A percentile compares a stretch with the other conserved stretches of the same genome.
phyloP scores from a whole-genome alignment of 2,888 invertebrate species.

The Nemurella pictetii region DNA sequence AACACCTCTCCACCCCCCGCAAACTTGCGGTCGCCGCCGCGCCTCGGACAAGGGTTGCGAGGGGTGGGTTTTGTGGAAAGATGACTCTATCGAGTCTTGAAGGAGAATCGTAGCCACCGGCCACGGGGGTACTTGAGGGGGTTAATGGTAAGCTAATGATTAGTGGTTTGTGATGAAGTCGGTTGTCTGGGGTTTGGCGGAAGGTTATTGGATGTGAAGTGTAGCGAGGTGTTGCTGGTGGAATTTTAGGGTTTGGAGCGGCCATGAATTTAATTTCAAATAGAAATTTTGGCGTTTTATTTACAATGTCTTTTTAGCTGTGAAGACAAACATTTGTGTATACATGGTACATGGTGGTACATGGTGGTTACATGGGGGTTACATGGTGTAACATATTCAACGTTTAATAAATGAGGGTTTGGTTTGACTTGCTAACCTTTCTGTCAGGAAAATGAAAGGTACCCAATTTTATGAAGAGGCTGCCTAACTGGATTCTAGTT shows the following conservation, averaged over 20 bases:
- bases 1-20: conserved; percentile 13
- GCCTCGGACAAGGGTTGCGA: background rate
- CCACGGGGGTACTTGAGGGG: no score
- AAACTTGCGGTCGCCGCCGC: background rate
- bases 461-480: background rate
- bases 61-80: background rate
- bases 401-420: no score
- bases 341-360: no score
- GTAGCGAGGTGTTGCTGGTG: background rate
- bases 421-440: no score
- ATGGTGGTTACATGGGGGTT: no score
- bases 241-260: background rate
- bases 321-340: no score
- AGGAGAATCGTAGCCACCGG: background rate
- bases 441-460: background rate
- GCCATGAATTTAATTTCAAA: no score
- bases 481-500: no score
- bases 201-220: background rate
- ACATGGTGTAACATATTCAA: no score
- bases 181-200: background rate
- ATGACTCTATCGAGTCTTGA: background rate
- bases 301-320: no score
- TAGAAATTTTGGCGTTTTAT: no score
- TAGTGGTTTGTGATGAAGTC: no score
- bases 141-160: background rate